Percentiles rank a stretch among this genome's conserved stretches.
phyloP scores from a whole-genome alignment of 1,140 invertebrate species.

The Bombus confusus region DNA sequence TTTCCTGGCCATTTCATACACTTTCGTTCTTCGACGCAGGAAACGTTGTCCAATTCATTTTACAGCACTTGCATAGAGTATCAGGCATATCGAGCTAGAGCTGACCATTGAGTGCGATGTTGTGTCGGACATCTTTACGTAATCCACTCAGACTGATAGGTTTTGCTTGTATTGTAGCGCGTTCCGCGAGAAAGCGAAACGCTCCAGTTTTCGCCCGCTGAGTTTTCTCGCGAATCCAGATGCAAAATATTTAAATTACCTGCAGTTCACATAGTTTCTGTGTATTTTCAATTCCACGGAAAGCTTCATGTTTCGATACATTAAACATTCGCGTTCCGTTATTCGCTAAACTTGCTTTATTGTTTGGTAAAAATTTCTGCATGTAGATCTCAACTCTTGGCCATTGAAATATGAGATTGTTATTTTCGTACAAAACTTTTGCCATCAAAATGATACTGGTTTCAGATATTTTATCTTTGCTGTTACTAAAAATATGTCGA shows the following conservation, averaged over 20 bases:
- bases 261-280: neutral
- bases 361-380: too few species aligned
- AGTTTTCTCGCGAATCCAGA: neutral
- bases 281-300: too few species aligned
- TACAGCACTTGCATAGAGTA: constrained; percentile 18
- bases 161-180: constrained; percentile 18
- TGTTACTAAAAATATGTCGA: too few species aligned
- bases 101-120: constrained; percentile 52
- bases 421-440: too few species aligned
- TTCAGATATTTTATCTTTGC: too few species aligned
- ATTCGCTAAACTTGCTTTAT: too few species aligned
- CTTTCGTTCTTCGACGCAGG: neutral
- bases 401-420: too few species aligned
- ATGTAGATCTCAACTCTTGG: too few species aligned
- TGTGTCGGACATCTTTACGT: constrained; percentile 46
- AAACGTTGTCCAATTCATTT: constrained; percentile 20
- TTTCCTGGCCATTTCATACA: neutral
- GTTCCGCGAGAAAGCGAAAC: neutral
- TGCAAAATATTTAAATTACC: constrained; percentile 24
- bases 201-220: neutral
- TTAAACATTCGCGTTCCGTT: too few species aligned
- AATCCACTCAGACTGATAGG: constrained; percentile 50
- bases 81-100: constrained; percentile 11
- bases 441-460: too few species aligned
- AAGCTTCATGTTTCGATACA: too few species aligned